A percentile compares a stretch with the other conserved stretches of the same genome.
phyloP scores from a whole-genome alignment of 1,140 invertebrate species.

The Bradynema listronoti region DNA sequence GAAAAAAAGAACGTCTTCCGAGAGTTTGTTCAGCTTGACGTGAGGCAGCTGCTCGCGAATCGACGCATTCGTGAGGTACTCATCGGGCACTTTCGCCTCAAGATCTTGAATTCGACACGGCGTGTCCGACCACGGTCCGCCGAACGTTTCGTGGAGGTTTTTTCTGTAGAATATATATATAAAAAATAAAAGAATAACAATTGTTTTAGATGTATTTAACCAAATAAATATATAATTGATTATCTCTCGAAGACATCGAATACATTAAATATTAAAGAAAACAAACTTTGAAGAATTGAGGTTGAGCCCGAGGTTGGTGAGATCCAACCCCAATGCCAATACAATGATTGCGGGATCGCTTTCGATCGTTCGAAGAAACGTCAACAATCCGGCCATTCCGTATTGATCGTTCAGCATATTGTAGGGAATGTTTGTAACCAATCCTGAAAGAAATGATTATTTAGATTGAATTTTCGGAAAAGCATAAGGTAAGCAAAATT shows the following conservation, averaged over 20 bases:
- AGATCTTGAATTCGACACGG: conserved; percentile 89
- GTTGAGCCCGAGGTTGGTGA: conserved; percentile 92
- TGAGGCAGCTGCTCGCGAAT: conserved; percentile 72
- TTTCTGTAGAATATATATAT: conserved; percentile 39
- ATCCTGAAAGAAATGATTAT: too few species aligned
- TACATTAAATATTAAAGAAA: conserved; percentile 7
- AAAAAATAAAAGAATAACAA: conserved; percentile 27
- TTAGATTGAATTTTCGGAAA: too few species aligned
- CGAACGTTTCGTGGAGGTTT: conserved; percentile 89
- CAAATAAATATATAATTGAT: background rate
- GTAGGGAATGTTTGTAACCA: conserved; percentile 89
- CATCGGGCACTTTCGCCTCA: conserved; percentile 93
- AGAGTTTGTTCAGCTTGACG: conserved; percentile 88
- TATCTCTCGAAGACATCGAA: too few species aligned
- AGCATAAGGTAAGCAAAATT: too few species aligned
- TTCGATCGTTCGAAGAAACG: conserved; percentile 92
- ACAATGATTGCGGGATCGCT: conserved; percentile 66
- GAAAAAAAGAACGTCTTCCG: conserved; percentile 97
- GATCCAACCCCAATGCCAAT: conserved; percentile 87
- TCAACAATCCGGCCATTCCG: conserved; percentile 92
- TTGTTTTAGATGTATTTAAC: background rate
- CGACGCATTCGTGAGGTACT: conserved; percentile 85
- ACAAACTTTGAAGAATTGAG: conserved; percentile 82
- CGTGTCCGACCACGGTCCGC: conserved; percentile 92
- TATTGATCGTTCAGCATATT: conserved; percentile 99